Base-by-base conservation (phyloP, 2,888 invertebrate genomes). In the Pecten maximus region DNA sequence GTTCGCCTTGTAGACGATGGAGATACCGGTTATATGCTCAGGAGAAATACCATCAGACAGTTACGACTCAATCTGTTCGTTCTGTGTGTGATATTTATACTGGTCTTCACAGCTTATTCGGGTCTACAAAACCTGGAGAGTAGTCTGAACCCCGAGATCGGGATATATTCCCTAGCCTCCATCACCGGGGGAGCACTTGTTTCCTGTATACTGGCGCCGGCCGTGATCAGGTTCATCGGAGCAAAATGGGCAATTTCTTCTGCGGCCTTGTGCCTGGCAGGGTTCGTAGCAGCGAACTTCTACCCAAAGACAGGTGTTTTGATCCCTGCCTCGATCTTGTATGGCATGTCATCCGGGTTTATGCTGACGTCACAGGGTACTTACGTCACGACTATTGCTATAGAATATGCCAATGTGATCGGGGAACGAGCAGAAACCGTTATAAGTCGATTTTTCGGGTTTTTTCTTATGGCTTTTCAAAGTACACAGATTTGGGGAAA, bases 341-440 rank as follows among this genome's bases (percentile, higher is more conserved):
- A 93, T 86, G 94, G 95, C 0, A 54, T 94, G n/a, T 93, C 94
- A 0, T 93, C 94, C 0, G 95, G 95, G 2, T 91, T 94, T 2
- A 93, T 95, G 93, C 94, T 94, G 94, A 94, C 94, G 0, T 93
- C 95, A 0, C 94, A 94, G 60, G 94, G 93, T 0, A 93, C 94
- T 2, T 93, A 94, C 88, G 91, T 95, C 39, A 94, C 95, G 6
- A 93, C 93, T 6, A 93, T 93, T 19, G 94, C 94, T 0, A 87
- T 93, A 35, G 93, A 94, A 48, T 95, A 94, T 88, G 92, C 93
- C 12, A 40, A 87, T 3, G 90, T 94, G 16, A 93, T 92, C 16
- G 92, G 92, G 54, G 93, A 93, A 60, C 39, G 91, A 0, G 54
- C 94, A 16, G 94, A 94, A 60, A 87, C 92, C 15, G 92, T 94